Conservation (phyloP, 2,888 invertebrate species). For the Orthonevra nobilis region DNA sequence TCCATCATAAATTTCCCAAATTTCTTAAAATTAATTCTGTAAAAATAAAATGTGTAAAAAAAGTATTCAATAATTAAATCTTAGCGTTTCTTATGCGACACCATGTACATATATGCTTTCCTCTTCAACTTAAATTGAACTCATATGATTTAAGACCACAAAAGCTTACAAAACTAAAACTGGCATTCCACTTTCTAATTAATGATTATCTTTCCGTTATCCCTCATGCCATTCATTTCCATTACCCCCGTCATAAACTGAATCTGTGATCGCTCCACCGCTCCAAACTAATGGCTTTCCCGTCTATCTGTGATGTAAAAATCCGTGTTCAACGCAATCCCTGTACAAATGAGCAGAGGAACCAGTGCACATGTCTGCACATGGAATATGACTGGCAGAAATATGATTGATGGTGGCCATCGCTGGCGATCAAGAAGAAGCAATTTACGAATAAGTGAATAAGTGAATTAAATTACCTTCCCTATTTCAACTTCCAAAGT, state of each 20-base stretch:
- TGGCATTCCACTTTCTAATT: conserved; percentile 42
- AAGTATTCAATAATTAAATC: too few relatives aligned
- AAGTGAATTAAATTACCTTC: too few relatives aligned
- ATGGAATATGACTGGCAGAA: conserved; percentile 58
- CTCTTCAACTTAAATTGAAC: not conserved
- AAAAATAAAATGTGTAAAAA: too few relatives aligned
- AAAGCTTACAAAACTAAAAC: not conserved
- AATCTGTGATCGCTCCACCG: not conserved
- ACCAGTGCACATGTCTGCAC: conserved; percentile 2
- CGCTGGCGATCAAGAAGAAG: conserved; percentile 31
- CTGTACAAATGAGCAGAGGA: conserved; percentile 17
- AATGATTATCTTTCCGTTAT: conserved; percentile 48
- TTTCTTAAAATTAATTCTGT: too few relatives aligned
- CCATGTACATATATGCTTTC: too few relatives aligned
- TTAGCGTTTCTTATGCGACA: too few relatives aligned
- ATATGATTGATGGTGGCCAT: conserved; percentile 62
- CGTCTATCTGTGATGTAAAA: conserved; percentile 53
- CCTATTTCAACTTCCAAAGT: too few relatives aligned
- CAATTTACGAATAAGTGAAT: not conserved
- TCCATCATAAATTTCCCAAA: too few relatives aligned
- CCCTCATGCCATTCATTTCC: conserved; percentile 19
- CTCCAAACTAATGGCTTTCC: conserved; percentile 57
- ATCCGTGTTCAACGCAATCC: conserved; percentile 15
- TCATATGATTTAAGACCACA: not conserved
- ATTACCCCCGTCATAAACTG: conserved; percentile 27